Conservation (phyloP, 2,888 invertebrate species). For the Cylindroiulus punctatus region DNA sequence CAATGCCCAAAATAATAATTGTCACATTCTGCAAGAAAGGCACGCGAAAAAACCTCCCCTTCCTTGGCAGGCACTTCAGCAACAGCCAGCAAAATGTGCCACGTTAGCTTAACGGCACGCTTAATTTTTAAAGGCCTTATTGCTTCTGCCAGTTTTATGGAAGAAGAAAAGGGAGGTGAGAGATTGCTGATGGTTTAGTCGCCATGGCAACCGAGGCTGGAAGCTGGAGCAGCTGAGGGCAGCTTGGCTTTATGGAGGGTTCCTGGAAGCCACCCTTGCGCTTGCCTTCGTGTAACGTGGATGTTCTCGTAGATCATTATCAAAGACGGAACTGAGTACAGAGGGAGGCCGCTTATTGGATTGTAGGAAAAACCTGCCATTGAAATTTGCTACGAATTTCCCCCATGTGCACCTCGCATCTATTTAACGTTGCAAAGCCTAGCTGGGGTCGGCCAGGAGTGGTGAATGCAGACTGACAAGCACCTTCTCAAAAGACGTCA, state of each 20-base stretch:
- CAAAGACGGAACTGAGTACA: neutral
- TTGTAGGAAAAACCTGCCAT: neutral
- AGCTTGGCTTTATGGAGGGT: neutral
- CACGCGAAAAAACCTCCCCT: neutral
- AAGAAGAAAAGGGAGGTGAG: neutral
- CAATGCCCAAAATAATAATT: neutral
- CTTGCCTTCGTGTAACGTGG: neutral
- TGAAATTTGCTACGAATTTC: neutral
- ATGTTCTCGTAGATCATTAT: constrained; percentile 26
- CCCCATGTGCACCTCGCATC: no score
- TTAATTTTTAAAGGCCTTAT: constrained; percentile 15
- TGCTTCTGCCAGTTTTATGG: neutral
- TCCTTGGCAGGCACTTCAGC: neutral
- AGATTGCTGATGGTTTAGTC: constrained; percentile 18
- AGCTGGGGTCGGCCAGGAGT: no score
- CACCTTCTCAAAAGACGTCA: no score
- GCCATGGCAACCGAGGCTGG: neutral
- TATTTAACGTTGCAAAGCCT: no score
- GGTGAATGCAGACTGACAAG: no score
- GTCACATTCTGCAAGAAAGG: neutral
- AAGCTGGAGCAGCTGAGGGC: neutral
- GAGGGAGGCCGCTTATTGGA: constrained; percentile 23
- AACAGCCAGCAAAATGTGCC: constrained; percentile 26
- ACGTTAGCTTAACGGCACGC: neutral
- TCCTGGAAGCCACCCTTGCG: constrained; percentile 24